Evolutionary conservation across 2,797 vertebrate species (phyloP), one percentile per base, ranked within the genome.

Genomic region (Anguilla marmorata): DNA sequence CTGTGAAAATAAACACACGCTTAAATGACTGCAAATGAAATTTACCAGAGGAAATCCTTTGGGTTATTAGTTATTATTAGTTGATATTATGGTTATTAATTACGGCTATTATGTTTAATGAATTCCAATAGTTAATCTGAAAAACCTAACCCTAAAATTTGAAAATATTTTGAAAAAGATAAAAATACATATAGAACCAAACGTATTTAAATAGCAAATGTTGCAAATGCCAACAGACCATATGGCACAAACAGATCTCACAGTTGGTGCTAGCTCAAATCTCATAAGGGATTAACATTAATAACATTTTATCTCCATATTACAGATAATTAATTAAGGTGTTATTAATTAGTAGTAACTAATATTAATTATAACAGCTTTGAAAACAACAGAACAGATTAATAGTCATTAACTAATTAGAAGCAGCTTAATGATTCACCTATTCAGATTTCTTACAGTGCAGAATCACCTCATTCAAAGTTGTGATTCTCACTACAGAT

Each of bases 161-260:
- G 24, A 69, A 3, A 69, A 69, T 69, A 2, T n/a, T 69, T 60
- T 2, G 4, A 60, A 60, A 21, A 19, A 5, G 19, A 60, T 60
- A 21, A 60, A 21, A 60, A 16, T 21, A 60, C 16, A 3, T 52
- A 52, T 52, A 52, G 50, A 52, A 7, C 50, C 50, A 52, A 41
- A 41, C 37, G 37, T 41, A 41, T 41, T 41, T 3, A 89, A 86
- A 54, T 90, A 85, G 89, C 88, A 8, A 88, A 50, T 88, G 58
- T 72, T 30, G n/a, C 27, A n/a, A 30, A 72, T 72, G 66, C 66
- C 5, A n/a, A 8, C n/a, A n/a, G 66, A 7, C 66, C 24, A 30
- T 72, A 8, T 21, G 14, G 9, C n/a, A 9, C 27, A 72, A 72
- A 11, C n/a, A 11, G 66, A 72, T 27, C 66, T 72, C n/a, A 72